These are phyloP conservation scores for Drosophila nr. perissopoda DNA, from an alignment of 2,888 invertebrate species.

Conservation along the genomic window DNA sequence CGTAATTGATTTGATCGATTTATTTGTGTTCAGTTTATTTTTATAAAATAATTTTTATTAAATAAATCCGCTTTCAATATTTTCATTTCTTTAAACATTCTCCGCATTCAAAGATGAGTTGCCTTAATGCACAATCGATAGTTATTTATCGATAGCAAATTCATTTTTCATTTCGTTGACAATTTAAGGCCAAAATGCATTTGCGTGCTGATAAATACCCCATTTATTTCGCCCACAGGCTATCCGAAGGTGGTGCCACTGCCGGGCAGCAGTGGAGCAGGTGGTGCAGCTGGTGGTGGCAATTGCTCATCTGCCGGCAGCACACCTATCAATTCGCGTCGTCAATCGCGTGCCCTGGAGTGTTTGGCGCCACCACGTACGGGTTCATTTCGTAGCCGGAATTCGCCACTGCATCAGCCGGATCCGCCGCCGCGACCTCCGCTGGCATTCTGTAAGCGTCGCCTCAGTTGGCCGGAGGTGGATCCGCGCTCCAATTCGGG, in stretches of 20 bases:
- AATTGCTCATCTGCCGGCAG: conserved; percentile 61
- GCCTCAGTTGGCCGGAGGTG: conserved; percentile 94
- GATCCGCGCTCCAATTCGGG: conserved; percentile 93
- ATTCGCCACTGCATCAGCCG: conserved; percentile 82
- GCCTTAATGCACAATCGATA: background rate
- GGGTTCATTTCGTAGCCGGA: conserved; percentile 87
- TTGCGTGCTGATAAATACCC: background rate
- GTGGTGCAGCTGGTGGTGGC: conserved; percentile 42
- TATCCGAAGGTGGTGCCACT: conserved; percentile 91
- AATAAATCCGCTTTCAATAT: background rate
- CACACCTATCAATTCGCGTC: conserved; percentile 81
- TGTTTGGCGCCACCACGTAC: conserved; percentile 87
- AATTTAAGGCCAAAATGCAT: background rate
- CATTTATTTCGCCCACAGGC: conserved; percentile 83
- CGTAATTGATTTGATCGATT: background rate
- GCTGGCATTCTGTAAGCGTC: conserved; percentile 91
- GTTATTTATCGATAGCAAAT: background rate
- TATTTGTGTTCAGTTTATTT: background rate
- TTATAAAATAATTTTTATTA: too few species aligned
- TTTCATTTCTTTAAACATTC: background rate
- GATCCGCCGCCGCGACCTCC: conserved; percentile 88
- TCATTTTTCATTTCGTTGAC: background rate
- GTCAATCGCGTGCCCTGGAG: conserved; percentile 88
- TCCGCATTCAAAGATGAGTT: background rate
- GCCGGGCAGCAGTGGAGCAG: conserved; percentile 86